These are phyloP conservation scores for Diadromus collaris DNA, from an alignment of 2,888 invertebrate species.

Conservation along the genomic window DNA sequence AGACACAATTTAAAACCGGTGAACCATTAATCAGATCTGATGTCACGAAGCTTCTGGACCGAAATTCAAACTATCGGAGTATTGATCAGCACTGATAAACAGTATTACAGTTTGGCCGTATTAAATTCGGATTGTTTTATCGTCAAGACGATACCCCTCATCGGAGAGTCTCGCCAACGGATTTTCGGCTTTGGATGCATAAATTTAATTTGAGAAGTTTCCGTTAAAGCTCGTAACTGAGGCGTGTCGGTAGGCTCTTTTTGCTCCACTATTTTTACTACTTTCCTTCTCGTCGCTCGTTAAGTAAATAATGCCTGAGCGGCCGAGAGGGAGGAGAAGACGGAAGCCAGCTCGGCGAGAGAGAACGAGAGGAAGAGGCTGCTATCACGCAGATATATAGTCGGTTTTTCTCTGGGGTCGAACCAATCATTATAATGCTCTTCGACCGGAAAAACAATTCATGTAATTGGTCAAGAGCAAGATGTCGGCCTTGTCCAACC, in stretches of 20 bases:
- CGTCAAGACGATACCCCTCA: constrained; percentile 1
- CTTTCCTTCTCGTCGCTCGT: neutral
- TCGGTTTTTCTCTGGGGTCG: constrained; percentile 18
- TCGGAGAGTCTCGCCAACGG: constrained; percentile 26
- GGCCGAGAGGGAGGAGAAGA: neutral
- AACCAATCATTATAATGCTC: constrained; percentile 51
- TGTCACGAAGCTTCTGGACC: neutral
- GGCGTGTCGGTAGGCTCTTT: constrained; percentile 4
- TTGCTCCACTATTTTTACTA: constrained; percentile 6
- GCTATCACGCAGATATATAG: constrained; percentile 4
- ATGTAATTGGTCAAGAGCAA: constrained; percentile 61
- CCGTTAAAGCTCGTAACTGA: constrained; percentile 24
- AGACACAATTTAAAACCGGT: constrained; percentile 2
- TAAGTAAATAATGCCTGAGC: constrained; percentile 2
- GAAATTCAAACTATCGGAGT: neutral
- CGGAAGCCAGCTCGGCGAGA: neutral
- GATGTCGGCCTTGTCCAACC: constrained; percentile 23
- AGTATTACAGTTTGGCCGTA: constrained; percentile 11
- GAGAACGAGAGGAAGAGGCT: constrained; percentile 2
- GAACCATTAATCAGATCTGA: constrained; percentile 1
- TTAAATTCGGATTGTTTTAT: constrained; percentile 14
- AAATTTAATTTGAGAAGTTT: constrained; percentile 42
- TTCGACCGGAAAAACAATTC: constrained; percentile 60
- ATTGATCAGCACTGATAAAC: neutral
- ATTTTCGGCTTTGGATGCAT: constrained; percentile 22